Percentiles rank a stretch among this genome's conserved stretches.
phyloP scores from a whole-genome alignment of 2,113 vertebrate genomes.

The Cisticola juncidis region DNA sequence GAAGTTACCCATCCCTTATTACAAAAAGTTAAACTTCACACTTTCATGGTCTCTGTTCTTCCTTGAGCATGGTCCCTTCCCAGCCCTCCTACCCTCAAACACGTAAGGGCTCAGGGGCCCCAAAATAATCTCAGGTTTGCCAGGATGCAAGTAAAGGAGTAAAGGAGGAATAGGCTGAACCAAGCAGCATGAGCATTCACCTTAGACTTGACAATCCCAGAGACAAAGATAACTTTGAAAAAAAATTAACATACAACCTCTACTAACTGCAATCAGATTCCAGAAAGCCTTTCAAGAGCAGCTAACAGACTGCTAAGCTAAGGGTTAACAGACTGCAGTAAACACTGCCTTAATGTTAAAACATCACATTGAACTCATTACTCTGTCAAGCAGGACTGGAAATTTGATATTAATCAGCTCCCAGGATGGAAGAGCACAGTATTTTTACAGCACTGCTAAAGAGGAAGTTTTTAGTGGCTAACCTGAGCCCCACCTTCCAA shows the following conservation, averaged over 20 bases:
- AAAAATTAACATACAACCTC: not conserved
- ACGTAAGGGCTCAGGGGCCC: rapidly evolving
- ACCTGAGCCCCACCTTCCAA: not conserved
- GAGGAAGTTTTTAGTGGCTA: not conserved
- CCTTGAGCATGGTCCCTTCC: not conserved
- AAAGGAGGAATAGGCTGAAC: not conserved
- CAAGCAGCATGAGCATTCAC: not conserved
- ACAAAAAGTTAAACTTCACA: not conserved
- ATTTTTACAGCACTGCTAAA: not conserved
- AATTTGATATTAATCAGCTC: not conserved
- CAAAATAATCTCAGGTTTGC: not conserved
- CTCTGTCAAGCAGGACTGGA: not conserved
- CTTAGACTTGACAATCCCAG: not conserved
- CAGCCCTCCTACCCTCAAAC: not conserved
- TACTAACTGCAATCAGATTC: not conserved
- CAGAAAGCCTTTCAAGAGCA: not conserved
- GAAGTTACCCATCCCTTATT: not conserved
- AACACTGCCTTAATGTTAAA: not conserved
- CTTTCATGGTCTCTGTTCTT: not conserved
- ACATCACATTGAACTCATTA: not conserved
- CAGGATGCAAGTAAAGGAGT: not conserved
- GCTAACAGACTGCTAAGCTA: not conserved
- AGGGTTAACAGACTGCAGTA: not conserved
- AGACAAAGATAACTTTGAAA: not conserved
- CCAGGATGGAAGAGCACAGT: not conserved